These are phyloP conservation scores for Neosilurus mollespiculum DNA, from an alignment of 2,797 vertebrate genomes.

Conservation along the genomic window DNA sequence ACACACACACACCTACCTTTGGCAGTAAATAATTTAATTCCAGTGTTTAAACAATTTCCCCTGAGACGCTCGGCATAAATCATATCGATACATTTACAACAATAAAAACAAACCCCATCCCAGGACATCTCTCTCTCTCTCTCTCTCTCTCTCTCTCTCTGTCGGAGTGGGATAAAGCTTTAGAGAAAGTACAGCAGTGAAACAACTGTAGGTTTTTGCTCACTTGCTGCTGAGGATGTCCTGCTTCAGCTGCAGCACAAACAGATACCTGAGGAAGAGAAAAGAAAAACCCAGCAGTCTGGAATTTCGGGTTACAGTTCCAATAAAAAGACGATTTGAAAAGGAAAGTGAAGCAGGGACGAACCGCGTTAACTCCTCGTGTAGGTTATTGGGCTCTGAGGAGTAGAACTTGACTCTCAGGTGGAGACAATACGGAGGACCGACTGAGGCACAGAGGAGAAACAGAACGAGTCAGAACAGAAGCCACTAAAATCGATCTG, in stretches of 20 bases:
- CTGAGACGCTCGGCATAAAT: neutral
- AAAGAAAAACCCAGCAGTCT: neutral
- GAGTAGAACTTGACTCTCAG: conserved; percentile 98
- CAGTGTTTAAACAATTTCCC: neutral
- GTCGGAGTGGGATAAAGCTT: too few species aligned
- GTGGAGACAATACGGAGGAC: conserved; percentile 96
- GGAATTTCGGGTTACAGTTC: neutral
- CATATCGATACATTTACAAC: neutral
- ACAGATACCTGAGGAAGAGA: conserved; percentile 84
- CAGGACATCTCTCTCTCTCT: too few species aligned
- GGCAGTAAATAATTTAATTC: neutral
- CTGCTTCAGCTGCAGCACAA: conserved; percentile 95
- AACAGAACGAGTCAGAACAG: neutral
- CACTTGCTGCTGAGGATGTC: conserved; percentile 97
- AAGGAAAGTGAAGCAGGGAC: conserved; percentile 8
- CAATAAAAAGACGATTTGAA: neutral
- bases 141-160: too few species aligned
- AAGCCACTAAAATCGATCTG: too few species aligned
- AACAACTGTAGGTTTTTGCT: conserved; percentile 60
- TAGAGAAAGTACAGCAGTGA: neutral
- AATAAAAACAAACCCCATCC: too few species aligned
- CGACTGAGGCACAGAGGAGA: conserved; percentile 73
- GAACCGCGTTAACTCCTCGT: conserved; percentile 94
- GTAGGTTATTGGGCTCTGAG: conserved; percentile 96
- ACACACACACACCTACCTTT: neutral